These are phyloP conservation scores for Acromyrmex heyeri DNA, from an alignment of 1,140 invertebrate genomes.

Conservation along the genomic window DNA sequence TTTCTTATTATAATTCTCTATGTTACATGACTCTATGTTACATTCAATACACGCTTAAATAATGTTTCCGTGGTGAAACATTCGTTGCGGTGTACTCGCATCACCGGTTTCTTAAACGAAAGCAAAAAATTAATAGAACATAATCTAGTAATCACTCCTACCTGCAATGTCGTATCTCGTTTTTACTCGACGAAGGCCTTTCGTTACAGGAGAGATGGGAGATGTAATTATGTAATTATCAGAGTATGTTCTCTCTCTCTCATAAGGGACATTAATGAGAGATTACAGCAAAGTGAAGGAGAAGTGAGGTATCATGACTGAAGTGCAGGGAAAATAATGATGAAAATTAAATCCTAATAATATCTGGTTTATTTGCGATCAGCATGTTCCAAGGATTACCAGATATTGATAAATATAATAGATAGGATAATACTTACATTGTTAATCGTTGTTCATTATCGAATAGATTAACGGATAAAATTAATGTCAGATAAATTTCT, in stretches of 20 bases:
- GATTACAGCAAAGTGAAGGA: conserved; percentile 47
- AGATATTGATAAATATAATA: conserved; percentile 57
- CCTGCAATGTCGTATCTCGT: conserved; percentile 69
- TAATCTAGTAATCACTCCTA: conserved; percentile 73
- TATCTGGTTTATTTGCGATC: conserved; percentile 60
- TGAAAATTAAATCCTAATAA: conserved; percentile 51
- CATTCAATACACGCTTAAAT: conserved; percentile 65
- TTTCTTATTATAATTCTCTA: conserved; percentile 59
- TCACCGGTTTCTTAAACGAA: conserved; percentile 67
- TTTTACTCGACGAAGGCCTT: conserved; percentile 68
- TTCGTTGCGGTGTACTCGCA: conserved; percentile 61
- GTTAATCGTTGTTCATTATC: conserved; percentile 41
- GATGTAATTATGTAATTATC: conserved; percentile 70
- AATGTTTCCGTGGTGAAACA: conserved; percentile 58
- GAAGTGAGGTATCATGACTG: conserved; percentile 43
- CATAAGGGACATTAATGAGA: conserved; percentile 45
- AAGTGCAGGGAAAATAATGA: conserved; percentile 45
- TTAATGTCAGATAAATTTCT: conserved; percentile 32
- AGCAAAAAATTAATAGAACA: conserved; percentile 69
- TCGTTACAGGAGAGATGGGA: conserved; percentile 70
- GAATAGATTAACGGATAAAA: conserved; percentile 37
- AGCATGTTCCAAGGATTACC: conserved; percentile 36
- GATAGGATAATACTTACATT: conserved; percentile 57
- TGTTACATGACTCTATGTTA: conserved; percentile 63
- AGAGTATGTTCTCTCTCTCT: conserved; percentile 57